Conservation (phyloP, 1,140 invertebrate genomes). For the Sarcophaga peregrina region DNA sequence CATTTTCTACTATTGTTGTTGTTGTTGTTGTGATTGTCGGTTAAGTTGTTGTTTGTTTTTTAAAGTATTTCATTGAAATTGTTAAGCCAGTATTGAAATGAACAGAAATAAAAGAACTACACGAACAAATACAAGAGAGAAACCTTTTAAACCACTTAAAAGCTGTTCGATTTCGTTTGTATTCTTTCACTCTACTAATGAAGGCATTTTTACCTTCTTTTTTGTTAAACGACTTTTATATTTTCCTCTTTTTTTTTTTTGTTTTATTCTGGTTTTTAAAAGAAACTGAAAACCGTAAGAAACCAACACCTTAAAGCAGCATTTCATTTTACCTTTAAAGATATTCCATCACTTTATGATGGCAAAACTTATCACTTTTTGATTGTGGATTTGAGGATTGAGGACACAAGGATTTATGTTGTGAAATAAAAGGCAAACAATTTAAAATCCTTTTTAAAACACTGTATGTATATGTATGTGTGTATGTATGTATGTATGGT, state of each 20-base stretch:
- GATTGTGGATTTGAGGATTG: background rate
- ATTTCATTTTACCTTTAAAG: background rate
- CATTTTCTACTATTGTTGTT: background rate
- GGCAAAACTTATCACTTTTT: constrained; percentile 7
- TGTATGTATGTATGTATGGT: too few species aligned
- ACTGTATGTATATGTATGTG: too few species aligned
- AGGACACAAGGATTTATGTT: too few species aligned
- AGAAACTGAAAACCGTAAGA: background rate
- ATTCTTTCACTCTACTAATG: constrained; percentile 63
- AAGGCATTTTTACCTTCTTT: constrained; percentile 54
- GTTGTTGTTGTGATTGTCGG: too few species aligned
- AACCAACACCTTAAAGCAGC: background rate
- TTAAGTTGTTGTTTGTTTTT: constrained; percentile 54
- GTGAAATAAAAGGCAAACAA: background rate
- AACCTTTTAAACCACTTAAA: constrained; percentile 65
- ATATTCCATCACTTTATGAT: background rate
- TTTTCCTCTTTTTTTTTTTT: background rate
- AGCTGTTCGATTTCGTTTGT: constrained; percentile 61
- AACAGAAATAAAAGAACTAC: background rate
- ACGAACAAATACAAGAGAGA: constrained; percentile 60
- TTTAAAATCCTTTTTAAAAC: background rate
- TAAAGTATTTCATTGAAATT: too few species aligned
- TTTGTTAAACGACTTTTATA: background rate
- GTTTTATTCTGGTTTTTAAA: too few species aligned
- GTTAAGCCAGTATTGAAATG: background rate